These are phyloP conservation scores for Aphaenogaster rudis DNA, from an alignment of 1,140 invertebrate species.

Conservation along the genomic window DNA sequence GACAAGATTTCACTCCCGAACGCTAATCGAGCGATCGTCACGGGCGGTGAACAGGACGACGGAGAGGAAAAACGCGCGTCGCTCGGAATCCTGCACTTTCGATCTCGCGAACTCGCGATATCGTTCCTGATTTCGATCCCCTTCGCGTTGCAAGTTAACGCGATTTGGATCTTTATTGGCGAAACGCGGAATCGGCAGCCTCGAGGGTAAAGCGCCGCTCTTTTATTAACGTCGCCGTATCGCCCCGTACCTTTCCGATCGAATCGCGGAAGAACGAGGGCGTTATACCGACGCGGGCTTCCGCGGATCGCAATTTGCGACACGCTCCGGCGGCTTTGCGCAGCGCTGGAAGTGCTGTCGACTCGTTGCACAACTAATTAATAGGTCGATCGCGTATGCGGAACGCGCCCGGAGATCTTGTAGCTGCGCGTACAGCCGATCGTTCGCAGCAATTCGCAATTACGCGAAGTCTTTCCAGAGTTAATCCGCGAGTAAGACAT, in stretches of 20 bases:
- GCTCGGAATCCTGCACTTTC: slow-evolving; percentile 30
- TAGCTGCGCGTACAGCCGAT: slow-evolving; percentile 12
- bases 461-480: not conserved
- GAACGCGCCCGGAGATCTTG: slow-evolving; percentile 35
- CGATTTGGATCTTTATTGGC: not conserved
- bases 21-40: slow-evolving; percentile 66
- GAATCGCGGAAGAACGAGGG: slow-evolving; percentile 23
- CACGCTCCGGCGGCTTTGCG: slow-evolving; percentile 41
- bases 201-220: not conserved
- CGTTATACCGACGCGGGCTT: not conserved
- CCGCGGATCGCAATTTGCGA: slow-evolving; percentile 61
- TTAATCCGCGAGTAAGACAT: not conserved
- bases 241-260: not conserved
- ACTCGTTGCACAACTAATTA: slow-evolving; percentile 75
- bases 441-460: not conserved
- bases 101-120: not conserved
- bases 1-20: slow-evolving; percentile 76
- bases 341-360: slow-evolving; percentile 55
- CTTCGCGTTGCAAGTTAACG: not conserved
- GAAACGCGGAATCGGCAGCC: not conserved
- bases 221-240: not conserved
- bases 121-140: not conserved
- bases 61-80: slow-evolving; percentile 21
- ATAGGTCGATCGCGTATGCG: slow-evolving; percentile 66
- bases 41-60: slow-evolving; percentile 39